These are phyloP conservation scores for Cephalotes varians DNA, from an alignment of 2,888 invertebrate species.

Conservation along the genomic window DNA sequence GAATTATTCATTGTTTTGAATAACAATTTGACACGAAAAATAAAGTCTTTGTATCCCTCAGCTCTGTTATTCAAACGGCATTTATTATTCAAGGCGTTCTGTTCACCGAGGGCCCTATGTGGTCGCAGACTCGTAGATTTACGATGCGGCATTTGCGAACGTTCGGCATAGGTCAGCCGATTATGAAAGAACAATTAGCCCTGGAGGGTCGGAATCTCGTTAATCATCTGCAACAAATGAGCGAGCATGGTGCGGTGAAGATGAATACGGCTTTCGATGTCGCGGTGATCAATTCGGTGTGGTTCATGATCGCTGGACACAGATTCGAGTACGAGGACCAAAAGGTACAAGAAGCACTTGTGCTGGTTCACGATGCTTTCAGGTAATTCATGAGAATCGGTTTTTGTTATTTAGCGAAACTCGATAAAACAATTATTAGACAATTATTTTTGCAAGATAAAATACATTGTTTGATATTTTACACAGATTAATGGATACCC, in stretches of 20 bases:
- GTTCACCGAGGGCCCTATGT: slow-evolving; percentile 89
- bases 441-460: slow-evolving; percentile 6
- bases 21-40: background rate
- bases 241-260: slow-evolving; percentile 84
- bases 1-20: background rate
- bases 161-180: slow-evolving; percentile 89
- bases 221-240: slow-evolving; percentile 83
- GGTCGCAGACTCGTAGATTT: slow-evolving; percentile 90
- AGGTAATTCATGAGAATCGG: slow-evolving; percentile 76
- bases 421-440: background rate
- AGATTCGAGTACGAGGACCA: slow-evolving; percentile 89
- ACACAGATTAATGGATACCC: slow-evolving; percentile 87
- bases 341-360: slow-evolving; percentile 87
- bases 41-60: background rate
- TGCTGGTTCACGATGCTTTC: slow-evolving; percentile 89
- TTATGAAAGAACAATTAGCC: slow-evolving; percentile 88
- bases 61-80: slow-evolving; percentile 58
- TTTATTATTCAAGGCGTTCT: slow-evolving; percentile 87
- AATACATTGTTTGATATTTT: slow-evolving; percentile 63
- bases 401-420: background rate
- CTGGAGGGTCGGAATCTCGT: slow-evolving; percentile 88
- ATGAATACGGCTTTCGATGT: slow-evolving; percentile 88
- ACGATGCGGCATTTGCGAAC: slow-evolving; percentile 89
- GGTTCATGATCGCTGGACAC: slow-evolving; percentile 90
- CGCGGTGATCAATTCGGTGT: slow-evolving; percentile 90